Conservation (phyloP, 1,140 invertebrate species). For the Agrilus planipennis region DNA sequence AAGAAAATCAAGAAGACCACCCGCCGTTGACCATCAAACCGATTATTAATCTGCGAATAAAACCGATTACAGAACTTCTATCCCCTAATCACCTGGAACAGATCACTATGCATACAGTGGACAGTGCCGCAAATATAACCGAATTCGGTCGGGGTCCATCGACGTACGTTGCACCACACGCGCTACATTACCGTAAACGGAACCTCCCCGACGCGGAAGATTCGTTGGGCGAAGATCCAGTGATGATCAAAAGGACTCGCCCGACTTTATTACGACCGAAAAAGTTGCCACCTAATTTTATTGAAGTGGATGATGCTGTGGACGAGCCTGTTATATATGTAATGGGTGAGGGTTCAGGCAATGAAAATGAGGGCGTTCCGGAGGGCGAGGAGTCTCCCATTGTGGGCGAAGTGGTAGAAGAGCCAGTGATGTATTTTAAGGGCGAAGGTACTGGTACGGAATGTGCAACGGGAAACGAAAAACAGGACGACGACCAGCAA, state of each 20-base stretch:
- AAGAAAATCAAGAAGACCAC: no score
- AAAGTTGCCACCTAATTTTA: slow-evolving; percentile 6
- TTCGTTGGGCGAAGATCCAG: no score
- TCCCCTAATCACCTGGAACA: no score
- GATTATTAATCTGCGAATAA: no score
- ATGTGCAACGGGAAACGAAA: slow-evolving; percentile 31
- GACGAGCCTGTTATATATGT: slow-evolving; percentile 58
- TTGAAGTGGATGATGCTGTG: slow-evolving; percentile 37
- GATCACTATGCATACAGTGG: no score
- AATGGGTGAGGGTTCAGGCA: slow-evolving; percentile 59
- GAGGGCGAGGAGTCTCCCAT: slow-evolving; percentile 18
- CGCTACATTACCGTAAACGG: no score
- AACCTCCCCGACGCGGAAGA: no score
- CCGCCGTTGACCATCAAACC: no score
- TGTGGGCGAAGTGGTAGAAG: slow-evolving; percentile 54
- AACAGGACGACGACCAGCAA: not conserved
- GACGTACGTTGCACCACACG: no score
- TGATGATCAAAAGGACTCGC: slow-evolving; percentile 1
- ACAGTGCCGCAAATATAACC: no score
- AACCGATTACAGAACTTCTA: slow-evolving; percentile 10
- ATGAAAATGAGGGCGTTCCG: slow-evolving; percentile 50
- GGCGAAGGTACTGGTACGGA: slow-evolving; percentile 59
- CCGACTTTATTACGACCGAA: slow-evolving; percentile 8
- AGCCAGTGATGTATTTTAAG: slow-evolving; percentile 55
- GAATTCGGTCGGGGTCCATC: no score